phyloP scores from a whole-genome alignment of 2,888 invertebrate genomes.

The Macaria liturata region DNA sequence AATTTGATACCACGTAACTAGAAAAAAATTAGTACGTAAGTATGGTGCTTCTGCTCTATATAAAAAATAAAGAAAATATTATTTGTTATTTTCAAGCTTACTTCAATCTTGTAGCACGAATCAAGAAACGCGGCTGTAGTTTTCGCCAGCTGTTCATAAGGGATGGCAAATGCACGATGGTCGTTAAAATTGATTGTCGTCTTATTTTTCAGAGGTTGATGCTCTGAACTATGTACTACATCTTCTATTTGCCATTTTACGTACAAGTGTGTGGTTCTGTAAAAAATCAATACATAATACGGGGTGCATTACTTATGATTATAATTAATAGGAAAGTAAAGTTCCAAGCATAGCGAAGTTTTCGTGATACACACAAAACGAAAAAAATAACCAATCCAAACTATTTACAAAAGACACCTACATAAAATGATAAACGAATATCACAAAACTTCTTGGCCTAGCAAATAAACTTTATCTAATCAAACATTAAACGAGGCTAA shows the following conservation, averaged over 20 bases:
- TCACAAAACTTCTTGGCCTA: too few species aligned
- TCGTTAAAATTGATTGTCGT: constrained; percentile 51
- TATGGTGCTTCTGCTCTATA: not conserved
- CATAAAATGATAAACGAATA: too few species aligned
- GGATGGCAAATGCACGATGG: constrained; percentile 51
- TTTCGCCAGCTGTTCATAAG: constrained; percentile 36
- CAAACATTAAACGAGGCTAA: not conserved
- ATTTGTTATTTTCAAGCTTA: constrained; percentile 27
- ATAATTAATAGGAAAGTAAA: too few species aligned
- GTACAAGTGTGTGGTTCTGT: constrained; percentile 60
- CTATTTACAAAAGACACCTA: too few species aligned
- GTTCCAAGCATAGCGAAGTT: too few species aligned
- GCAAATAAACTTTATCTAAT: not conserved
- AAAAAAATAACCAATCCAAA: too few species aligned
- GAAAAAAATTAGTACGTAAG: constrained; percentile 9
- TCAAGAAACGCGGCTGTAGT: constrained; percentile 51
- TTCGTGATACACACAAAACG: too few species aligned
- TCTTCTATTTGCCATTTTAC: constrained; percentile 56
- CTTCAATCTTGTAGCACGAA: constrained; percentile 55
- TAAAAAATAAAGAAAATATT: too few species aligned
- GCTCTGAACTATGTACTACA: constrained; percentile 48
- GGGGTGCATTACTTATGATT: too few species aligned
- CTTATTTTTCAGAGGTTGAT: constrained; percentile 34
- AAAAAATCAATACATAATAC: constrained; percentile 2
- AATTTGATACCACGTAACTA: constrained; percentile 55